phyloP scores from a whole-genome alignment of 2,797 vertebrate genomes.

The Gorsachius magnificus region DNA sequence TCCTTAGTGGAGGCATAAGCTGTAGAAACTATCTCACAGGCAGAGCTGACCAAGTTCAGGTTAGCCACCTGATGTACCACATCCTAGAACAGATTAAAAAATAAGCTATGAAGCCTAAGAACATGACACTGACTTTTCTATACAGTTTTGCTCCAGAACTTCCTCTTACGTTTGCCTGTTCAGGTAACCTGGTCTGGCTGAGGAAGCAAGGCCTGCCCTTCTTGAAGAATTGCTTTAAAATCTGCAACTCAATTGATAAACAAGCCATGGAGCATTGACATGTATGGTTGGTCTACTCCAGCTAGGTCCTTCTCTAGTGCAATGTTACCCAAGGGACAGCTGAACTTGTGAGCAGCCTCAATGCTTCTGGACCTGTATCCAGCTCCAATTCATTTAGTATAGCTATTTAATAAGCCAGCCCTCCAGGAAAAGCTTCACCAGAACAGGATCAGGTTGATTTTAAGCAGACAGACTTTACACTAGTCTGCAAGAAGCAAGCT shows the following conservation, averaged over 20 bases:
- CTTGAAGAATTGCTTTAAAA: background rate
- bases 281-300: rapidly evolving
- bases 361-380: too few relatives aligned
- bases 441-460: background rate
- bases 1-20: conserved; percentile 86
- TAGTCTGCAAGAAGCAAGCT: background rate
- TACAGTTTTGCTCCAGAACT: too few relatives aligned
- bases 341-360: background rate
- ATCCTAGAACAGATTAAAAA: conserved; percentile 62
- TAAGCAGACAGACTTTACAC: background rate
- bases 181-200: background rate
- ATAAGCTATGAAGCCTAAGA: background rate
- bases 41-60: conserved; percentile 84
- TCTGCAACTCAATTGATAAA: background rate
- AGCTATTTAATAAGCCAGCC: background rate
- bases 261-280: background rate
- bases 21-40: conserved; percentile 77
- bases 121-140: rapidly evolving
- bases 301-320: background rate
- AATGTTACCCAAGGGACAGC: background rate
- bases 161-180: background rate
- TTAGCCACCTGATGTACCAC: conserved; percentile 77
- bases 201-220: background rate
- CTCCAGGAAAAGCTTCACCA: background rate
- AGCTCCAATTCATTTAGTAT: background rate